Evolutionary conservation across 1,140 invertebrate species (phyloP).

Genomic region (Bombus waltoni): DNA sequence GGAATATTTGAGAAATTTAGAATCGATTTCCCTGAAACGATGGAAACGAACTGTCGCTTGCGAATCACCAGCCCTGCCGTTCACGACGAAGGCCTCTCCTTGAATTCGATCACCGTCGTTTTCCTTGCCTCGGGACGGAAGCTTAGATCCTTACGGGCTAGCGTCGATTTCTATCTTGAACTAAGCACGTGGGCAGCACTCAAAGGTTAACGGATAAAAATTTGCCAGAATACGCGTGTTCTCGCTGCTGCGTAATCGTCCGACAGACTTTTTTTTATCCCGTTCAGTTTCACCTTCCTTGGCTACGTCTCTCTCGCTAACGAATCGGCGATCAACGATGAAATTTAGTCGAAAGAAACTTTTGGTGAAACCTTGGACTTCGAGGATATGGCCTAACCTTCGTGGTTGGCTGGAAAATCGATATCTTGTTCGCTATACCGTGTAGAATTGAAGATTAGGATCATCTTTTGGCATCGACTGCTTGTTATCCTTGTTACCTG

Average conservation of each 20-base stretch:
- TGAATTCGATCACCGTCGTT: conserved; percentile 31
- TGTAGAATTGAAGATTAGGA: background rate
- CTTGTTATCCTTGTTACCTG: background rate
- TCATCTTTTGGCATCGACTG: background rate
- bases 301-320: background rate
- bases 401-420: background rate
- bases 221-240: background rate
- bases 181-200: background rate
- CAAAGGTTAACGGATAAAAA: conserved; percentile 57
- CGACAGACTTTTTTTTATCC: background rate
- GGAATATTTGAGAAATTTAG: background rate
- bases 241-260: conserved; percentile 21
- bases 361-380: background rate
- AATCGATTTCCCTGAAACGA: background rate
- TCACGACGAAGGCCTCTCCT: conserved; percentile 40
- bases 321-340: background rate
- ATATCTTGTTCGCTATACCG: background rate
- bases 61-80: conserved; percentile 7
- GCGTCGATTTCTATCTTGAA: background rate
- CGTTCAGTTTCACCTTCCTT: conserved; percentile 17
- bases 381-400: background rate
- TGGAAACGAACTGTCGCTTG: background rate
- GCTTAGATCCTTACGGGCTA: too few relatives aligned
- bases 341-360: background rate
- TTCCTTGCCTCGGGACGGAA: conserved; percentile 25